Percentiles rank a stretch among this genome's conserved stretches.
Evolutionary conservation across 2,113 vertebrate genomes (phyloP).

Genomic region (Gymnorhina tibicen): DNA sequence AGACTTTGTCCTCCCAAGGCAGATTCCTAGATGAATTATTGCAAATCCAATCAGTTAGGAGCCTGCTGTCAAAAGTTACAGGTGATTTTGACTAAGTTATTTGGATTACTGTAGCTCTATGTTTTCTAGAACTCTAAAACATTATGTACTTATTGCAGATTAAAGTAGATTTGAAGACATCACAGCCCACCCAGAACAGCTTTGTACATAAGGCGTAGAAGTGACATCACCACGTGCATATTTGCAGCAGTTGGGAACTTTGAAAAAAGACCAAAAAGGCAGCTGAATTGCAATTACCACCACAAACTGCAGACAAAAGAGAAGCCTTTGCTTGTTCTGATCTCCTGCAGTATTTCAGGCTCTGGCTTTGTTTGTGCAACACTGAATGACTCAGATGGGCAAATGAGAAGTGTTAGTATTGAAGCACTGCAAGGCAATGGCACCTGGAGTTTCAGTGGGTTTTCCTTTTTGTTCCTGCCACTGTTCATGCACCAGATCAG

Average conservation of each 20-base stretch:
- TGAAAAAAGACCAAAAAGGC: not conserved
- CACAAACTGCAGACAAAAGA: not conserved
- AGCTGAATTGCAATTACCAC: not conserved
- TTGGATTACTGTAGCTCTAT: not conserved
- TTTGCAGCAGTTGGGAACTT: not conserved
- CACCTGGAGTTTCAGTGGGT: not conserved
- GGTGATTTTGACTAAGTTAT: not conserved
- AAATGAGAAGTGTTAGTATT: not conserved
- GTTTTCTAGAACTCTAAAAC: not conserved
- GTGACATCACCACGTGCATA: rapidly evolving
- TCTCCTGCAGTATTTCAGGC: not conserved
- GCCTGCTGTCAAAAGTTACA: not conserved
- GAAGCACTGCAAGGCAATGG: not conserved
- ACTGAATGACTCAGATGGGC: not conserved
- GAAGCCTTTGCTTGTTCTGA: not conserved
- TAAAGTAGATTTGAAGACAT: not conserved
- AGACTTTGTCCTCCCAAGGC: not conserved
- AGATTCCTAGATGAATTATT: not conserved
- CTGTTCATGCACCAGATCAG: not conserved
- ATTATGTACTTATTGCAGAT: not conserved
- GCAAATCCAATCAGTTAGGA: not conserved
- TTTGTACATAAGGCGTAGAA: not conserved
- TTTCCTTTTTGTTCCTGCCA: not conserved
- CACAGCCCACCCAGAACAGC: not conserved
- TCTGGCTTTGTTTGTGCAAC: not conserved